These are phyloP conservation scores for Euleptes europaea DNA, from an alignment of 2,113 vertebrate species.

Conservation along the genomic window DNA sequence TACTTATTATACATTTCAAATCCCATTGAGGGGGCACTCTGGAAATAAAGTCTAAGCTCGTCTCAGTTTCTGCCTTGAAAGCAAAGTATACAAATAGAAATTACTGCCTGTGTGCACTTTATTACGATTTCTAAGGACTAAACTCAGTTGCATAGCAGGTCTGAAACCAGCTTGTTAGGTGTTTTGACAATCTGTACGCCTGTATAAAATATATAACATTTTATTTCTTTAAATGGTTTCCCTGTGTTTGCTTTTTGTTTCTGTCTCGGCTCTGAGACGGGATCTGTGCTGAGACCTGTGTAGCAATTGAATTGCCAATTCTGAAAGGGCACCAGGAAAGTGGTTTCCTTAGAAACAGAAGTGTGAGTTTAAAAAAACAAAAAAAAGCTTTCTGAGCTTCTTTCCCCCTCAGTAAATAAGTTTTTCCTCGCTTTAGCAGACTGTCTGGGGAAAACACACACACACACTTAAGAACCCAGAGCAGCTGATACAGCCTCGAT, in stretches of 20 bases:
- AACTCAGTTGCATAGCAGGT: too few species aligned
- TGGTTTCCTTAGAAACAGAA: slow-evolving; percentile 66
- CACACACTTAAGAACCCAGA: neutral
- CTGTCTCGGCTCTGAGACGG: neutral
- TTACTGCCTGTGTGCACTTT: too few species aligned
- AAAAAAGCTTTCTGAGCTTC: neutral
- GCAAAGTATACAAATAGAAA: too few species aligned
- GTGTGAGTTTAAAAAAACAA: neutral
- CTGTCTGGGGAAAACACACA: neutral
- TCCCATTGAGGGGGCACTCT: too few species aligned
- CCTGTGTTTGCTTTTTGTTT: neutral
- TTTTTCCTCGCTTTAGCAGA: neutral
- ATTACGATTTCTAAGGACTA: too few species aligned
- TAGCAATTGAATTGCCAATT: slow-evolving; percentile 41
- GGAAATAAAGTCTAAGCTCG: too few species aligned
- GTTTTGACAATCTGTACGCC: neutral
- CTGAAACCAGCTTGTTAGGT: too few species aligned
- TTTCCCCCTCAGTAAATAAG: slow-evolving; percentile 28
- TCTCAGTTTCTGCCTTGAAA: too few species aligned
- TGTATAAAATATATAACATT: neutral
- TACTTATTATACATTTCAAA: too few species aligned
- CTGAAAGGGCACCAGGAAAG: slow-evolving; percentile 2
- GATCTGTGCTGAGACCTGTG: neutral
- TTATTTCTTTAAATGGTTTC: neutral
- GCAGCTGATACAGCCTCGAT: neutral